Conservation (phyloP, 1,140 invertebrate genomes). For the Neotoxoptera formosana region DNA sequence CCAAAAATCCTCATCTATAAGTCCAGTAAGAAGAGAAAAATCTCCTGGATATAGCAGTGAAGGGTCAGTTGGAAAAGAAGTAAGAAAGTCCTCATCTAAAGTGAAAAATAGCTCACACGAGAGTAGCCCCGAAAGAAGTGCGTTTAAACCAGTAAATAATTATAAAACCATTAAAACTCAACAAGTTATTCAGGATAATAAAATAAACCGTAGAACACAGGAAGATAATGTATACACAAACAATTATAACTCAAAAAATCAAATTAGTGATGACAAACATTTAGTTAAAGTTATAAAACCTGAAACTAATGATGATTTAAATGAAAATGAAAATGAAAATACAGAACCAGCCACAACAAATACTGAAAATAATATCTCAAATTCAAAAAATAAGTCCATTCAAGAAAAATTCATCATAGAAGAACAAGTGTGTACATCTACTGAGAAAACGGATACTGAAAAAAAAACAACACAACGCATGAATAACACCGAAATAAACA, state of each 20-base stretch:
- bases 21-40: slow-evolving; percentile 59
- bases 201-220: not conserved
- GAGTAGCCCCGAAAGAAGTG: slow-evolving; percentile 62
- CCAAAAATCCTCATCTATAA: slow-evolving; percentile 48
- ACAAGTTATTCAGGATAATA: not conserved
- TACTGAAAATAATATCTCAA: not conserved
- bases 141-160: slow-evolving; percentile 62
- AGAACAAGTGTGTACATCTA: not conserved
- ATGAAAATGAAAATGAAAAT: not conserved
- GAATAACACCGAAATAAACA: not conserved
- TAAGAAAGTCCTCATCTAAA: slow-evolving; percentile 54
- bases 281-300: not conserved
- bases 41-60: slow-evolving; percentile 63
- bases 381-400: slow-evolving; percentile 34
- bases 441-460: not conserved
- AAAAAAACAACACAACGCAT: not conserved
- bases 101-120: slow-evolving; percentile 58
- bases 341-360: not conserved
- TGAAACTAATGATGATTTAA: not conserved
- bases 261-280: not conserved
- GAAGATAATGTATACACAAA: not conserved
- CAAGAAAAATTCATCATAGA: slow-evolving; percentile 42
- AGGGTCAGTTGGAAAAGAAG: slow-evolving; percentile 62
- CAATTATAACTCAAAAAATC: not conserved
- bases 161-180: slow-evolving; percentile 30